These are phyloP conservation scores for Holacanthella duospinosa DNA, from an alignment of 2,888 invertebrate genomes.

Conservation along the genomic window DNA sequence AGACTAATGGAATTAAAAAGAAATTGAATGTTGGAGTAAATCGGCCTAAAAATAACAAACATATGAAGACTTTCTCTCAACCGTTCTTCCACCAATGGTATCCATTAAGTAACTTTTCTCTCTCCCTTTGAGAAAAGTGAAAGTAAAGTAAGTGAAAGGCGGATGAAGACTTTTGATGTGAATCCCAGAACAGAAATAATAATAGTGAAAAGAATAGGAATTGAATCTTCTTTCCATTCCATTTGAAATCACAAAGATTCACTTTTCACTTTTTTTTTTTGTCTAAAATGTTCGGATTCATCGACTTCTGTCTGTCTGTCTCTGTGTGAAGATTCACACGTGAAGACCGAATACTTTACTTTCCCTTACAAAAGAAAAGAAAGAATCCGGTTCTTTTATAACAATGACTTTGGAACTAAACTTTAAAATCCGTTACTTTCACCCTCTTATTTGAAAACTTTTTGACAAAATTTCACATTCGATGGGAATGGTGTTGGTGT, in stretches of 20 bases:
- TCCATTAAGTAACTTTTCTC: not conserved
- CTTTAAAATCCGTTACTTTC: not conserved
- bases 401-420: not conserved
- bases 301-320: no score
- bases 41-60: not conserved
- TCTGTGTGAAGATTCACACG: conserved; percentile 6
- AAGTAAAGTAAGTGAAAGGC: not conserved
- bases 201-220: conserved; percentile 2
- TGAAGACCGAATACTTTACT: not conserved
- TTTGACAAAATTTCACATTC: not conserved
- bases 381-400: not conserved
- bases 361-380: not conserved
- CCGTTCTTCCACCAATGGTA: not conserved
- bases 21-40: no score
- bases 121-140: not conserved
- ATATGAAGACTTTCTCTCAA: not conserved
- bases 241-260: conserved; percentile 1
- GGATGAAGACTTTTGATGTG: not conserved
- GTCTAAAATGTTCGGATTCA: no score
- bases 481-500: no score
- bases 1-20: not conserved
- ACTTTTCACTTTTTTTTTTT: conserved; percentile 4
- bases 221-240: conserved; percentile 3
- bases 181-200: conserved; percentile 5
- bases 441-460: conserved; percentile 1